Conservation (phyloP, 1,140 invertebrate species). For the Drosophila takahashii region DNA sequence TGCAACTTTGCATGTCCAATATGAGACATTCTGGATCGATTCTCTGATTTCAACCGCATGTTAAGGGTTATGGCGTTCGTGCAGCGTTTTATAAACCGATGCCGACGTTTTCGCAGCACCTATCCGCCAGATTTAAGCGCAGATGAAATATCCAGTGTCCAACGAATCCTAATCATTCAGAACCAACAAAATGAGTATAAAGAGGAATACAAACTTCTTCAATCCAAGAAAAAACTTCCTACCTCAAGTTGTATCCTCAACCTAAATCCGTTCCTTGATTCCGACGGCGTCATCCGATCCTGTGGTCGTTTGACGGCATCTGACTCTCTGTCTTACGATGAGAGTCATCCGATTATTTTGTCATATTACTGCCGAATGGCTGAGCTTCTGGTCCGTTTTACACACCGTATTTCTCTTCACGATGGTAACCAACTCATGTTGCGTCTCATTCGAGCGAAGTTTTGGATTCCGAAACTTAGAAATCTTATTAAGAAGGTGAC, state of each 20-base stretch:
- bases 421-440: too few species aligned
- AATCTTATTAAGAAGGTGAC: too few species aligned
- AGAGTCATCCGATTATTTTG: background rate
- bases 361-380: background rate
- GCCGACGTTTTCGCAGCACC: background rate
- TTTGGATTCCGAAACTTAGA: too few species aligned
- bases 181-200: too few species aligned
- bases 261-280: background rate
- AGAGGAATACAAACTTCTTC: background rate
- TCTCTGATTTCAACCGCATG: background rate
- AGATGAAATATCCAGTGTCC: background rate
- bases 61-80: background rate
- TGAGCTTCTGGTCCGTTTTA: background rate
- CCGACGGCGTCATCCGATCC: background rate
- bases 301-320: background rate
- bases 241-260: background rate
- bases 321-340: too few species aligned
- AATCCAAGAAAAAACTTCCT: background rate
- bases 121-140: background rate
- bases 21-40: too few species aligned
- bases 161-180: background rate
- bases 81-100: background rate
- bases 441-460: too few species aligned
- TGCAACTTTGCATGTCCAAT: too few species aligned
- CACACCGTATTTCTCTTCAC: background rate